Conservation (phyloP, 2,888 invertebrate genomes). For the Zygaena filipendulae region DNA sequence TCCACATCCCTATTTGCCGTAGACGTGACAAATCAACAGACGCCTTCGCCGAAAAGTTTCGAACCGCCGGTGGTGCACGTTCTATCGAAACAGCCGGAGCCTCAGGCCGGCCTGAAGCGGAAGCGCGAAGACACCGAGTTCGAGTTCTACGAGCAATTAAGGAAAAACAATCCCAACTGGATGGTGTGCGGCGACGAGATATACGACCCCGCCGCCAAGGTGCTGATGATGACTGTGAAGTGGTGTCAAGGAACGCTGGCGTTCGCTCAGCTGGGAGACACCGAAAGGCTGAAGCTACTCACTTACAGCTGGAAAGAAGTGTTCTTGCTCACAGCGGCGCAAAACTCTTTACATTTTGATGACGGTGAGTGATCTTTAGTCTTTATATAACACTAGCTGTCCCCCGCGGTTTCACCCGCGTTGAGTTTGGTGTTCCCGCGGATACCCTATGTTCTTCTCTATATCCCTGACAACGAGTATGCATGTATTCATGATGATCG, state of each 20-base stretch:
- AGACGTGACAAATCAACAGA: slow-evolving; percentile 20
- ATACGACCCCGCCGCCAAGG: slow-evolving; percentile 78
- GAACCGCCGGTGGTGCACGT: slow-evolving; percentile 40
- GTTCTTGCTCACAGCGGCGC: slow-evolving; percentile 84
- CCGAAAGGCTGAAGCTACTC: slow-evolving; percentile 79
- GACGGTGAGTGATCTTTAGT: slow-evolving; percentile 64
- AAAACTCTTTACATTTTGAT: slow-evolving; percentile 80
- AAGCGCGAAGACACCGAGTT: no score
- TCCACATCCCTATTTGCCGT: no score
- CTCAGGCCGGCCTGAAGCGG: no score
- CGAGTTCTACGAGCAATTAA: no score
- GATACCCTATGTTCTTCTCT: no score
- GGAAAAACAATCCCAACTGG: slow-evolving; percentile 23
- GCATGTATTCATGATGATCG: no score
- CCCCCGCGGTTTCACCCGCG: no score
- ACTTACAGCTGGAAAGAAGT: slow-evolving; percentile 87
- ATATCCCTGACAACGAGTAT: no score
- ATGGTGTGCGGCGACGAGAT: slow-evolving; percentile 55
- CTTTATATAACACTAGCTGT: no score
- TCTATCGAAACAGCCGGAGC: slow-evolving; percentile 24
- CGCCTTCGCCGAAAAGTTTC: slow-evolving; percentile 26
- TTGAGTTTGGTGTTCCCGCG: no score
- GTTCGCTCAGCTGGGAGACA: slow-evolving; percentile 71
- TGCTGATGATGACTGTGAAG: slow-evolving; percentile 80
- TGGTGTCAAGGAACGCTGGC: slow-evolving; percentile 84